Conservation (phyloP, 2,888 invertebrate genomes). For the Diaperis boleti region DNA sequence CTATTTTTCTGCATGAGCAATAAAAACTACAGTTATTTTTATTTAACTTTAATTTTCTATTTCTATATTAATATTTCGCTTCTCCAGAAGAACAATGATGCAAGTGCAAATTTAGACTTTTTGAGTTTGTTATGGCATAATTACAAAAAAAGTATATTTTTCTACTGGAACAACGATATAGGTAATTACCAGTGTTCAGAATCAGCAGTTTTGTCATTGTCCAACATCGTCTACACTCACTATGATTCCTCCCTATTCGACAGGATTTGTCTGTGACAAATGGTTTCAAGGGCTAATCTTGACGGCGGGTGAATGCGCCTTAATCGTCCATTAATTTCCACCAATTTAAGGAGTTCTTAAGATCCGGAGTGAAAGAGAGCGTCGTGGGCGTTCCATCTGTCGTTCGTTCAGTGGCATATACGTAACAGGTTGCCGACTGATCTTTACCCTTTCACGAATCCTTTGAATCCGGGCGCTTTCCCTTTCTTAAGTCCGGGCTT, state of each 20-base stretch:
- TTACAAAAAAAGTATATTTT: no score
- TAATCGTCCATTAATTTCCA: constrained; percentile 54
- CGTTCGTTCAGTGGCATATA: constrained; percentile 34
- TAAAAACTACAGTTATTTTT: no score
- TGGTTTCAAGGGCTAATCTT: constrained; percentile 36
- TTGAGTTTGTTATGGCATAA: no score
- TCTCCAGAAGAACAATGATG: no score
- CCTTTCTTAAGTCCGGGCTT: constrained; percentile 56
- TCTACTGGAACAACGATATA: no score
- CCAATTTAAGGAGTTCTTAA: constrained; percentile 46
- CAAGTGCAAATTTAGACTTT: no score
- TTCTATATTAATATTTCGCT: no score
- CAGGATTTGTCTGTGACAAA: constrained; percentile 36
- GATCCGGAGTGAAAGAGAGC: constrained; percentile 37
- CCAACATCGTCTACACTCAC: neutral
- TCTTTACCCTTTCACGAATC: constrained; percentile 58
- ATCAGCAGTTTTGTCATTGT: no score
- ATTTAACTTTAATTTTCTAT: no score
- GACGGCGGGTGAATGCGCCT: constrained; percentile 47
- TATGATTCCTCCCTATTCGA: neutral
- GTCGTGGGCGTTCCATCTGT: constrained; percentile 12
- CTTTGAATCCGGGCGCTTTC: constrained; percentile 58
- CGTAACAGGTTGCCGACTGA: constrained; percentile 58
- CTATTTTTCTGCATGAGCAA: no score
- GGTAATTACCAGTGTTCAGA: no score